Evolutionary conservation across 2,113 vertebrate genomes (phyloP), one percentile per base, ranked within the genome.

Genomic region (Raja brachyura): DNA sequence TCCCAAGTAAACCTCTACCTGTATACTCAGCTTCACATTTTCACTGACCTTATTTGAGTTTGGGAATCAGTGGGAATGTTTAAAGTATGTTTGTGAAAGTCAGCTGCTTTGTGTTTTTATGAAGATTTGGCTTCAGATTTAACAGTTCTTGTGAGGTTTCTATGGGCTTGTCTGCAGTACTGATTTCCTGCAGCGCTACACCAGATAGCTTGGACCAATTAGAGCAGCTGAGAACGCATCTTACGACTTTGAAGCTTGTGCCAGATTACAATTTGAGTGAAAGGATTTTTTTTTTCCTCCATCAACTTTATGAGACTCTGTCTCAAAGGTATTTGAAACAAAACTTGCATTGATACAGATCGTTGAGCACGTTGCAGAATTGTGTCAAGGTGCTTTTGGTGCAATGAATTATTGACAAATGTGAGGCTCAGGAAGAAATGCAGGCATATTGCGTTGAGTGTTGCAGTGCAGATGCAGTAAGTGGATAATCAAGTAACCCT

Each of bases 51-150:
- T 66, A 1, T 31, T 25, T 31, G 28, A 2, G 28, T 63, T 59
- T 85, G n/a, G n/a, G n/a, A 85, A 28, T 86, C 5, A n/a, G 25
- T 28, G 61, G 11, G 31, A 63, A 6, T 16, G 28, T 88, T 88
- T 88, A 56, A 88, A 88, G 59, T 88, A 59, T 88, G 28, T 88
- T 88, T 31, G 59, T 88, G 59, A 31, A 88, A 63, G 83, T 31
- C 59, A 63, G 75, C 83, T 31, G 56, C 11, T n/a, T 31, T 73
- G 70, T 73, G 22, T 22, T 59, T 59, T 83, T 83, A 28, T 28
- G 25, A 25, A 59, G 79, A 83, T 83, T 83, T 28, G 54, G 79
- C 20, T 83, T 88, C 31, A 2, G 59, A 5, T 88, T 28, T 31
- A n/a, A 61, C 59, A 25, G 83, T 63, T 88, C 28, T 59, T 11